phyloP scores from a whole-genome alignment of 2,888 invertebrate genomes.

The Aleiodes testaceus region DNA sequence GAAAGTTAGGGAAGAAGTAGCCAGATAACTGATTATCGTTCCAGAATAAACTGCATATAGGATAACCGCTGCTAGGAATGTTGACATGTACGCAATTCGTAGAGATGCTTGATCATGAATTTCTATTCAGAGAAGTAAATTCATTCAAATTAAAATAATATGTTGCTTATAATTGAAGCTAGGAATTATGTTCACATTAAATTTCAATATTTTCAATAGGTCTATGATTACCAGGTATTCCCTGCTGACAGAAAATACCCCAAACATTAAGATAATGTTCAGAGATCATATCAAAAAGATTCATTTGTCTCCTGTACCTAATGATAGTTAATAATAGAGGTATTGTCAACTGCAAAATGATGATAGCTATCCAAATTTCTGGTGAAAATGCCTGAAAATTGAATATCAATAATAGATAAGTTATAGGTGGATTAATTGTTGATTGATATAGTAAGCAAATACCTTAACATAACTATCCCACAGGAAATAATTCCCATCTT shows the following conservation, averaged over 20 bases:
- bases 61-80: slow-evolving; percentile 47
- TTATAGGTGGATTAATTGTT: background rate
- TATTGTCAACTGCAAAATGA: slow-evolving; percentile 39
- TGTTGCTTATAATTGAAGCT: too few relatives aligned
- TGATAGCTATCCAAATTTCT: slow-evolving; percentile 50
- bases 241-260: slow-evolving; percentile 63
- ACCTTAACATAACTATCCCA: slow-evolving; percentile 64
- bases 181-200: too few relatives aligned
- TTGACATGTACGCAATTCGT: slow-evolving; percentile 58
- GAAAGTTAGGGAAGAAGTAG: slow-evolving; percentile 46
- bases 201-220: too few relatives aligned
- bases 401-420: background rate
- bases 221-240: slow-evolving; percentile 52
- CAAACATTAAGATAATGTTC: slow-evolving; percentile 54
- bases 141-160: too few relatives aligned
- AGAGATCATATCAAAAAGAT: slow-evolving; percentile 27
- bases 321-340: slow-evolving; percentile 48
- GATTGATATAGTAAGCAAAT: too few relatives aligned
- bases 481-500: slow-evolving; percentile 47
- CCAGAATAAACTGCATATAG: slow-evolving; percentile 49
- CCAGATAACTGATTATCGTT: slow-evolving; percentile 52
- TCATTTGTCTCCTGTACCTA: slow-evolving; percentile 24
- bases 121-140: too few relatives aligned
- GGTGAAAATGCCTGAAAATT: slow-evolving; percentile 38
- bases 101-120: slow-evolving; percentile 56